Evolutionary conservation across 2,113 vertebrate genomes (phyloP).

Genomic region (Tupaia tana): DNA sequence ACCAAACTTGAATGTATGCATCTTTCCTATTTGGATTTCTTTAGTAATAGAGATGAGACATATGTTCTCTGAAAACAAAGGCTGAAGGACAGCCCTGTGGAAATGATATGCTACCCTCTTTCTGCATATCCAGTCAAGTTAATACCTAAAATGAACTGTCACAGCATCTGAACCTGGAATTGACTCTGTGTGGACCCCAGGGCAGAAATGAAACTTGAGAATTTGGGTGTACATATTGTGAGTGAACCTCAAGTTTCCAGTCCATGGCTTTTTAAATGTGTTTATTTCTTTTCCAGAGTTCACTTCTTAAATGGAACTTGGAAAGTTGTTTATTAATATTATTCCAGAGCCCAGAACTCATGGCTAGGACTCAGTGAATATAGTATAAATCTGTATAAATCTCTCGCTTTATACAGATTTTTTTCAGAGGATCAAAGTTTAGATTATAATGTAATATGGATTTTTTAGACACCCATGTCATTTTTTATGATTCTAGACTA

Average conservation of each 20-base stretch:
- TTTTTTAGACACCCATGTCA: slow-evolving; percentile 9
- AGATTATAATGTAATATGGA: slow-evolving; percentile 6
- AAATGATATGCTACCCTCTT: neutral
- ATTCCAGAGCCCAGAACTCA: neutral
- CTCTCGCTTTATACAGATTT: neutral
- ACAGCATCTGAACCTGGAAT: neutral
- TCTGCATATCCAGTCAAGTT: neutral
- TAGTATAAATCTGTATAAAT: neutral
- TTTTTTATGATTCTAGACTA: slow-evolving; percentile 59
- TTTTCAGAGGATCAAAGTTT: slow-evolving; percentile 33
- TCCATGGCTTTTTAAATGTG: neutral
- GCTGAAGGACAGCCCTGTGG: neutral
- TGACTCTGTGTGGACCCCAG: neutral
- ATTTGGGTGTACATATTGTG: neutral
- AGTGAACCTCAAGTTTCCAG: neutral
- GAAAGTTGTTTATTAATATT: neutral
- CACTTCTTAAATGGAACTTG: slow-evolving; percentile 28
- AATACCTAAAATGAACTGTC: neutral
- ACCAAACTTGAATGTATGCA: neutral
- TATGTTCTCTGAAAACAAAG: neutral
- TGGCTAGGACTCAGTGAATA: neutral
- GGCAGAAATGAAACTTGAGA: neutral
- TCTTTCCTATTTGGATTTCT: slow-evolving; percentile 25
- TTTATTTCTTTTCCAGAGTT: neutral
- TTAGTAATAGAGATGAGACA: neutral